These are phyloP conservation scores for Aspidiotus rigidus DNA, from an alignment of 2,888 invertebrate species.

Conservation along the genomic window DNA sequence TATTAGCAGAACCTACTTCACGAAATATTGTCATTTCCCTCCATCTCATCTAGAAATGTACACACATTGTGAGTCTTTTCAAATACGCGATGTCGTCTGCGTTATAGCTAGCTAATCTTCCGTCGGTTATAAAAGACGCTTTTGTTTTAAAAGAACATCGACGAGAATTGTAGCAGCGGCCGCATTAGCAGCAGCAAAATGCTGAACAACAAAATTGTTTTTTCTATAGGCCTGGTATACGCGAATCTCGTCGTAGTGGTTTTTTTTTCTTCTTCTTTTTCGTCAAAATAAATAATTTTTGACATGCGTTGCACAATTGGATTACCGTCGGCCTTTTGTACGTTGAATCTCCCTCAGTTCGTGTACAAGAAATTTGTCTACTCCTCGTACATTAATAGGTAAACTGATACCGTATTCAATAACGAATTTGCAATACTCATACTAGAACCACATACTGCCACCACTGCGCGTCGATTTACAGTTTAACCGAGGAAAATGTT, in stretches of 20 bases:
- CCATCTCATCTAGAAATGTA: slow-evolving; percentile 32
- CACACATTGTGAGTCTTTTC: slow-evolving; percentile 28
- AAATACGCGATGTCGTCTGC: slow-evolving; percentile 21
- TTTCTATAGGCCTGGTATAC: slow-evolving; percentile 5
- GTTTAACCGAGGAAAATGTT: too few relatives aligned
- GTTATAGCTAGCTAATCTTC: slow-evolving; percentile 30
- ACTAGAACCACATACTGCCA: too few relatives aligned
- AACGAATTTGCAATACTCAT: neutral
- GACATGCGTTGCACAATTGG: slow-evolving; percentile 23
- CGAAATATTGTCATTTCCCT: slow-evolving; percentile 32
- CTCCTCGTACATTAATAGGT: neutral
- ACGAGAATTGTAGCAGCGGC: too few relatives aligned
- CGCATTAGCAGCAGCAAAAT: slow-evolving; percentile 17
- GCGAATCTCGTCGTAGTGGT: neutral
- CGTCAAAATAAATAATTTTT: slow-evolving; percentile 24
- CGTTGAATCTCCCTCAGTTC: slow-evolving; percentile 12
- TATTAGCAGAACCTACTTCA: slow-evolving; percentile 22
- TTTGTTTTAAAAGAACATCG: slow-evolving; percentile 16
- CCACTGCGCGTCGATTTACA: too few relatives aligned
- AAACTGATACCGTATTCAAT: slow-evolving; percentile 1
- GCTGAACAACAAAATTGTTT: slow-evolving; percentile 27
- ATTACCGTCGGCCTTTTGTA: slow-evolving; percentile 20
- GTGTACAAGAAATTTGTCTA: slow-evolving; percentile 1
- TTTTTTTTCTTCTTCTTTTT: neutral
- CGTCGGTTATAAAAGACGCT: slow-evolving; percentile 23